Percentiles rank a stretch among this genome's conserved stretches.
Conservation (phyloP, 2,797 vertebrate species). For the Clarias pachynema region DNA sequence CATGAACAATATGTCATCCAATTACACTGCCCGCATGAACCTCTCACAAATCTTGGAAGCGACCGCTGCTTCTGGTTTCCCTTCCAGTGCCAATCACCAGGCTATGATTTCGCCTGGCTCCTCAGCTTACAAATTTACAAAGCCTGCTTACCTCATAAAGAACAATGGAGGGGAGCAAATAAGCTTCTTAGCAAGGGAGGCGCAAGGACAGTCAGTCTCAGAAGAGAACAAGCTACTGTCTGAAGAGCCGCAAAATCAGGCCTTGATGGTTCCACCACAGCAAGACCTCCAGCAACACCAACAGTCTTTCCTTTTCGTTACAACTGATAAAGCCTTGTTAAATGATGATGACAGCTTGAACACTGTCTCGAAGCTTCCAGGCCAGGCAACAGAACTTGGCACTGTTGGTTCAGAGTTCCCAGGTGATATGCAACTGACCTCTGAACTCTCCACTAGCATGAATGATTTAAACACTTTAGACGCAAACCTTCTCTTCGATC, state of each 20-base stretch:
- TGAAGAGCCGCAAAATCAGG: conserved; percentile 60
- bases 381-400: conserved; percentile 84
- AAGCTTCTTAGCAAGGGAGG: conserved; percentile 81
- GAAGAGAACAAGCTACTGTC: conserved; percentile 74
- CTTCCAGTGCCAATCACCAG: conserved; percentile 82
- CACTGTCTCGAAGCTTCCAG: conserved; percentile 81
- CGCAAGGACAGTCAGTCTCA: conserved; percentile 81
- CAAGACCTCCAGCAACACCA: conserved; percentile 64
- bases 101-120: conserved; percentile 82
- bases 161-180: conserved; percentile 84
- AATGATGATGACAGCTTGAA: conserved; percentile 78
- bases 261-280: conserved; percentile 57
- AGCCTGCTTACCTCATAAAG: conserved; percentile 89
- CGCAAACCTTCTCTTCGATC: conserved; percentile 95
- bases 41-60: conserved; percentile 97
- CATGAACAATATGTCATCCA: conserved; percentile 88
- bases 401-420: conserved; percentile 83
- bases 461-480: conserved; percentile 95
- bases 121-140: conserved; percentile 85
- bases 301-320: conserved; percentile 86
- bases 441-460: conserved; percentile 94
- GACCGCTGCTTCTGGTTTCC: conserved; percentile 71
- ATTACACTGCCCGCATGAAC: conserved; percentile 97
- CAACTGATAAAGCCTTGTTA: conserved; percentile 88
- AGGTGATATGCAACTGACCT: conserved; percentile 89